Base-by-base conservation (phyloP, 2,113 vertebrate species). In the Ceuthmochares aereus region DNA sequence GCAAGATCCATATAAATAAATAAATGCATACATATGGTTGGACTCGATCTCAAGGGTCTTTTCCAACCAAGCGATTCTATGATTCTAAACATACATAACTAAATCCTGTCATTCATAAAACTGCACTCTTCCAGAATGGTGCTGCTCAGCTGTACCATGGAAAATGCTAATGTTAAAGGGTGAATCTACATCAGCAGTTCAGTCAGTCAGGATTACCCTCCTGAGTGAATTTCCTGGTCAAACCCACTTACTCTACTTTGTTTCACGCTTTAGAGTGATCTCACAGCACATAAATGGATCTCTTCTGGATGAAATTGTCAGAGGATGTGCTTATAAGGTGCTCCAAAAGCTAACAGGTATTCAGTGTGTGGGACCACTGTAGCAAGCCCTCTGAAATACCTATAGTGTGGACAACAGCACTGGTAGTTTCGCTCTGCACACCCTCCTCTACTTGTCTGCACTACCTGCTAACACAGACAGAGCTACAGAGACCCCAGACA, bases 371-470 rank as follows among this genome's bases (percentile, higher is more conserved):
- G 40, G 23, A 36, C 51, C 22, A 36, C 36, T n/a, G 14, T 4
- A n/a, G 60, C 36, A 89, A 87, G 37, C 7, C 40, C 56, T 63
- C 69, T 34, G 74, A 66, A 77, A 66, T 19, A 51, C 6, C 34
- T 75, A 3, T 5, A 12, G 26, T 4, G 4, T 36, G 76, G 54
- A 68, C 17, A 77, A 9, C 51, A 78, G 42, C 69, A 68, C n/a
- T 1, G 1, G 10, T 1, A 8, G 76, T 23, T 92, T 88, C 3
- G 1, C 45, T 62, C 64, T 74, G 3, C 14, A 4, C 6, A 0
- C 63, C 37, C 47, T 74, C 40, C 45, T 82, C 56, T 66, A 5
- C 52, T 40, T n/a, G 5, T 19, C 55, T 59, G 55, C 23, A 7
- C 8, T 77, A 42, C 81, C 29, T 70, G 69, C 14, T 59, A 1